Evolutionary conservation across 2,797 vertebrate genomes (phyloP), one percentile per base, ranked within the genome.

Genomic region (Thalassophryne amazonica): DNA sequence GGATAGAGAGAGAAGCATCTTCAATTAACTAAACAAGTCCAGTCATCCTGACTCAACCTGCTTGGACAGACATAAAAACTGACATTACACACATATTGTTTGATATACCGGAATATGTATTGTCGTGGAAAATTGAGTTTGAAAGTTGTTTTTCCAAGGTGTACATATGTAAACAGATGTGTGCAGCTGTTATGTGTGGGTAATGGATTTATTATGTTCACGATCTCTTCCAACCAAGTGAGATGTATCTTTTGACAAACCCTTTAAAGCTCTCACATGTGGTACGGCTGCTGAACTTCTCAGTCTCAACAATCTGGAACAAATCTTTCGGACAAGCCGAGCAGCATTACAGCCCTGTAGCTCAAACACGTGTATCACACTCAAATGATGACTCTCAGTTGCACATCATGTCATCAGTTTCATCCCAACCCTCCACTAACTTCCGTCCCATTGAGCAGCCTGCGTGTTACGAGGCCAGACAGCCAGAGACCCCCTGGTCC

Each of bases 321-420:
- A 89, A 81, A 86, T 68, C 74, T 86, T 84, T 86, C 77, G 85
- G 82, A 78, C 60, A 62, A 86, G 78, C 82, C 54, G 78, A 88
- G 91, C 86, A 88, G 83, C 90, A 91, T 85, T 89, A 87, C 76
- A 92, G 85, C 78, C 83, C 90, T 84, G 89, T 85, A 89, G 90
- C 91, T 93, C 92, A 92, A 92, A 93, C 89, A 89, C 90, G 91
- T 87, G 88, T 92, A 96, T 93, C 91, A 90, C 88, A 82, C 89
- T 87, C 89, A 93, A 92, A 92, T 91, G 89, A 94, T 91, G 90
- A 91, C 88, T 87, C 84, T 88, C 85, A 91, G 92, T 93, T 92
- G 93, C 91, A 91, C 92, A 92, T 93, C 88, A 80, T 94, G 93
- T 94, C 90, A 95, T 94, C 94, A 93, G 88, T 80, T 89, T 89